phyloP scores from a whole-genome alignment of 2,888 invertebrate genomes.

The Erebia aethiops region DNA sequence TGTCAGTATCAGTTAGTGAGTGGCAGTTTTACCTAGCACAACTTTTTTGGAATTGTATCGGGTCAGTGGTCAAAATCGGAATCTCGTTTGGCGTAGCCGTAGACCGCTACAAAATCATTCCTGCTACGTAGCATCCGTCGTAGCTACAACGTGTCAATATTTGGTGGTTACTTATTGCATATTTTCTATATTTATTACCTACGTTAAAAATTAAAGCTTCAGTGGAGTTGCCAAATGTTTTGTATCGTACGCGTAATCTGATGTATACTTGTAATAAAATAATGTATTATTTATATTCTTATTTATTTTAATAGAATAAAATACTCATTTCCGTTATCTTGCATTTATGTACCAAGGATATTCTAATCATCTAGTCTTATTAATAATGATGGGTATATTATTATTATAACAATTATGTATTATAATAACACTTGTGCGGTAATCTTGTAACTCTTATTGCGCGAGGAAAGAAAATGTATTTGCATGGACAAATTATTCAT shows the following conservation, averaged over 20 bases:
- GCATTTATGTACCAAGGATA: conserved; percentile 6
- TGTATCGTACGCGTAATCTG: too few relatives aligned
- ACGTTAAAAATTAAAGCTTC: too few relatives aligned
- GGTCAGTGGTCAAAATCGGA: background rate
- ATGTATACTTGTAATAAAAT: too few relatives aligned
- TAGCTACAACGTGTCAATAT: too few relatives aligned
- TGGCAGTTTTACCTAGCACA: too few relatives aligned
- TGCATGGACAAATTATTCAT: conserved; percentile 23
- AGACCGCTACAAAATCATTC: background rate
- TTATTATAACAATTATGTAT: conserved; percentile 10
- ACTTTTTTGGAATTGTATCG: too few relatives aligned
- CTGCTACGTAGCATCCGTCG: background rate
- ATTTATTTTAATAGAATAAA: background rate
- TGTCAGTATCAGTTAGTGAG: too few relatives aligned
- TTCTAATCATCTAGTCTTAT: conserved; percentile 10
- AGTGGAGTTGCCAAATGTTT: too few relatives aligned
- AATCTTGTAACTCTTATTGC: conserved; percentile 1
- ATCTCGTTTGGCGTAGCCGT: background rate
- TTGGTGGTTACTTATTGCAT: background rate
- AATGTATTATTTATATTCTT: too few relatives aligned
- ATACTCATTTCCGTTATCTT: background rate
- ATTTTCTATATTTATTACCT: background rate
- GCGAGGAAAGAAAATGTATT: conserved; percentile 16
- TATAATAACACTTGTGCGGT: background rate
- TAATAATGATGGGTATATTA: background rate